Evolutionary conservation across 2,888 invertebrate species (phyloP), one percentile per base, ranked within the genome.

Genomic region (Minunthozetes semirufus): DNA sequence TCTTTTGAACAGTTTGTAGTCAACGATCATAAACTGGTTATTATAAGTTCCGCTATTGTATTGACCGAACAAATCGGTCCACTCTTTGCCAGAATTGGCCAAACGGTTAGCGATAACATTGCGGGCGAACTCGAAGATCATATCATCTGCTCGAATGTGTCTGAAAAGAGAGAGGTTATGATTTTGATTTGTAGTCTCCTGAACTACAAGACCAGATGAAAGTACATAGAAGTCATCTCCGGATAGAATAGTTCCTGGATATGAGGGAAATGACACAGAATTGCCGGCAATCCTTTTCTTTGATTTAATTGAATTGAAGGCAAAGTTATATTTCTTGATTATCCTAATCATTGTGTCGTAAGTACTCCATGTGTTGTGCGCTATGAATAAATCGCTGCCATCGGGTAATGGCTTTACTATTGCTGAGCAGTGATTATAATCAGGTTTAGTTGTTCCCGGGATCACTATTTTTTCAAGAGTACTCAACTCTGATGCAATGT

Each of bases 341-440:
- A 94, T 87, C 75, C 93, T 87, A 76, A 92, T 85, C 94, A 94
- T 94, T 77, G 88, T 87, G 42, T 88, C 86, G 81, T 90, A 93
- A 77, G 89, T 89, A 81, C 88, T 89, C 82, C 91, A 93, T 1
- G 91, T 89, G 80, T 90, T 91, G 81, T 94, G 94, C 0, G 91
- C 89, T 19, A 91, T 86, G 77, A 88, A 89, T 46, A 93, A 81
- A 79, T 86, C 83, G 86, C 81, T 79, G 77, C 85, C 82, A 77
- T 85, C 87, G 0, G 88, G 86, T 66, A 88, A 83, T 73, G 89
- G 81, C 81, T 89, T 89, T 76, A 89, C 83, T 78, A 89, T 86
- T 59, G 87, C 89, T 79, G 88, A 89, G 78, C 87, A 89, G 79
- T 71, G 48, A 3, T 22, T 15, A 63, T 4, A n/a, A n/a, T 59